Percentiles rank a stretch among this genome's conserved stretches.
These are phyloP conservation scores for Saccopteryx leptura DNA, from an alignment of 2,113 vertebrate species.

Conservation along the genomic window DNA sequence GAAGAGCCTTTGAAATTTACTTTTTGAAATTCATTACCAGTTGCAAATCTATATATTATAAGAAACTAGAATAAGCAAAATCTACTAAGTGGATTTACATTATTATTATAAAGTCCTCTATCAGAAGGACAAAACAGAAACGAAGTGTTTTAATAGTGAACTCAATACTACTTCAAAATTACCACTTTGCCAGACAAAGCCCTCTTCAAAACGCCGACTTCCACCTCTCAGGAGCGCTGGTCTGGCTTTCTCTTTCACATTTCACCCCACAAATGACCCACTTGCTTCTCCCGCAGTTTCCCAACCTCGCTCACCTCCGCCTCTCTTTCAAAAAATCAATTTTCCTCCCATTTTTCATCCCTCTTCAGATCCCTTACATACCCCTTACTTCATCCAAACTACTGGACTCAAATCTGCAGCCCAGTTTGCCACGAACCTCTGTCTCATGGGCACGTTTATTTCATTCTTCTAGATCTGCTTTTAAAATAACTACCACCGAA, in stretches of 20 bases:
- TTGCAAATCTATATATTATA: conserved; percentile 63
- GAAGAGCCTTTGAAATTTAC: conserved; percentile 29
- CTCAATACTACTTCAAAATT: not conserved
- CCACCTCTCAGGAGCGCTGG: not conserved
- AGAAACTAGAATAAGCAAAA: conserved; percentile 60
- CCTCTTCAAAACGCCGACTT: not conserved
- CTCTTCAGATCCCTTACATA: not conserved
- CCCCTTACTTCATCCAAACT: conserved; percentile 11
- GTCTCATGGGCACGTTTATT: not conserved
- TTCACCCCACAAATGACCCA: not conserved
- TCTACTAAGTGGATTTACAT: not conserved
- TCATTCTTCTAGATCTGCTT: not conserved
- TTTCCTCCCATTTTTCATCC: conserved; percentile 14
- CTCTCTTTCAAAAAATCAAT: not conserved
- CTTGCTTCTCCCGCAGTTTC: not conserved
- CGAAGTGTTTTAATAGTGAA: not conserved
- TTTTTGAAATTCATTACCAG: conserved; percentile 63
- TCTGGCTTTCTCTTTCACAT: not conserved
- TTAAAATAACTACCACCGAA: conserved; percentile 45
- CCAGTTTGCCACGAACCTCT: not conserved
- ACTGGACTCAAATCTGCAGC: conserved; percentile 1
- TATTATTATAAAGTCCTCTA: conserved; percentile 43
- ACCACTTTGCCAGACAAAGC: not conserved
- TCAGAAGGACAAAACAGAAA: conserved; percentile 65
- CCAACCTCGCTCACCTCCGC: not conserved